Conservation (phyloP, 1,140 invertebrate genomes). For the Caerostris darwini region DNA sequence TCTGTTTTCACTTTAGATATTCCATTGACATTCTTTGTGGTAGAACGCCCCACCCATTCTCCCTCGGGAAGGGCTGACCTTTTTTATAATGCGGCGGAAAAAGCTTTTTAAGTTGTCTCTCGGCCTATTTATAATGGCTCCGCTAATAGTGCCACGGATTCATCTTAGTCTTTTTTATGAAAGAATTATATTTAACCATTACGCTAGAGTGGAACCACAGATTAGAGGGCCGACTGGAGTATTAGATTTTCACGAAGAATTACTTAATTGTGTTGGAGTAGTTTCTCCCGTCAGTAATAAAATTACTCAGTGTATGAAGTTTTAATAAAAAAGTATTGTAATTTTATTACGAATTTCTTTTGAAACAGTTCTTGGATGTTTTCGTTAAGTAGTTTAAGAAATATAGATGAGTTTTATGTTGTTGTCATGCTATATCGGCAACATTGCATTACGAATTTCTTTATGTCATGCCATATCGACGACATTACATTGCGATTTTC, state of each 20-base stretch:
- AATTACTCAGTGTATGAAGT: too few relatives aligned
- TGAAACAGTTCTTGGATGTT: too few relatives aligned
- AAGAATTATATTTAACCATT: background rate
- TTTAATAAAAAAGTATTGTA: too few relatives aligned
- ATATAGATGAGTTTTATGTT: too few relatives aligned
- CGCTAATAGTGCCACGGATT: background rate
- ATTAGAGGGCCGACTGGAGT: background rate
- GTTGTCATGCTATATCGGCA: too few relatives aligned
- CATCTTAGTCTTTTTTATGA: background rate
- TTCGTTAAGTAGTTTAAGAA: too few relatives aligned
- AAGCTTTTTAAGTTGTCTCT: constrained; percentile 4
- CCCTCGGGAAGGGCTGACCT: background rate
- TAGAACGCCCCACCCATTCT: background rate
- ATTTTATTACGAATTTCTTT: too few relatives aligned
- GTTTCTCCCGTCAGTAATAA: too few relatives aligned
- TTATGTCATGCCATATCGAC: too few relatives aligned
- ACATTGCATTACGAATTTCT: too few relatives aligned
- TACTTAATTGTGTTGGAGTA: too few relatives aligned
- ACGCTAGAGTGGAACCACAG: background rate
- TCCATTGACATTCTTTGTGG: background rate
- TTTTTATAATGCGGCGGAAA: constrained; percentile 10
- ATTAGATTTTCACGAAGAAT: background rate
- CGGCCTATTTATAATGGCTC: background rate
- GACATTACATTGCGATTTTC: too few relatives aligned
- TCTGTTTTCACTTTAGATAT: background rate